Percentiles rank a stretch among this genome's conserved stretches.
phyloP scores from a whole-genome alignment of 2,888 invertebrate species.

The Notodonta dromedarius region DNA sequence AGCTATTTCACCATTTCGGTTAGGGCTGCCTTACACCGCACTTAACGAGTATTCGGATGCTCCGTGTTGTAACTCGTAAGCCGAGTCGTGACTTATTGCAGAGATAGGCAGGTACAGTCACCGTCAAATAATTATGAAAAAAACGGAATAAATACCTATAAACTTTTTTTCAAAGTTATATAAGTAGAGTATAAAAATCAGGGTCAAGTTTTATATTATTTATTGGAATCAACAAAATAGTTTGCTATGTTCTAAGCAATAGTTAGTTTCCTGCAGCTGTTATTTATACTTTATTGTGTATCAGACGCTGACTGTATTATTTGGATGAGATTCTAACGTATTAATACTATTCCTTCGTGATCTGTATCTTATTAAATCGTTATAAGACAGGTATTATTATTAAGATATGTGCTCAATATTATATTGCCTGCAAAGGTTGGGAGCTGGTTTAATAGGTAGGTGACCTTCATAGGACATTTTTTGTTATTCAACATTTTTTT shows the following conservation, averaged over 20 bases:
- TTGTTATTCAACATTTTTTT: background rate
- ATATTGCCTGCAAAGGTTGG: background rate
- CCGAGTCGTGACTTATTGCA: slow-evolving; percentile 64
- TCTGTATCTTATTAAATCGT: background rate
- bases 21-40: slow-evolving; percentile 47
- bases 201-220: no score
- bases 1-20: slow-evolving; percentile 50
- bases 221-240: no score
- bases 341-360: background rate
- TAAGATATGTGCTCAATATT: background rate
- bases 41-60: slow-evolving; percentile 53
- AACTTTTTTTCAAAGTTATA: no score
- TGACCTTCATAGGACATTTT: slow-evolving; percentile 4
- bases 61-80: slow-evolving; percentile 55
- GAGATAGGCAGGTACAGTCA: slow-evolving; percentile 20
- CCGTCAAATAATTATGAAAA: background rate
- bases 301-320: background rate
- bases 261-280: no score
- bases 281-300: background rate
- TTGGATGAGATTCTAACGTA: background rate
- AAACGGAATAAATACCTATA: no score
- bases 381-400: background rate
- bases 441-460: background rate
- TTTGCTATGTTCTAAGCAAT: no score
- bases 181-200: no score